Evolutionary conservation across 2,888 invertebrate genomes (phyloP).

Genomic region (Escarpia spicata): DNA sequence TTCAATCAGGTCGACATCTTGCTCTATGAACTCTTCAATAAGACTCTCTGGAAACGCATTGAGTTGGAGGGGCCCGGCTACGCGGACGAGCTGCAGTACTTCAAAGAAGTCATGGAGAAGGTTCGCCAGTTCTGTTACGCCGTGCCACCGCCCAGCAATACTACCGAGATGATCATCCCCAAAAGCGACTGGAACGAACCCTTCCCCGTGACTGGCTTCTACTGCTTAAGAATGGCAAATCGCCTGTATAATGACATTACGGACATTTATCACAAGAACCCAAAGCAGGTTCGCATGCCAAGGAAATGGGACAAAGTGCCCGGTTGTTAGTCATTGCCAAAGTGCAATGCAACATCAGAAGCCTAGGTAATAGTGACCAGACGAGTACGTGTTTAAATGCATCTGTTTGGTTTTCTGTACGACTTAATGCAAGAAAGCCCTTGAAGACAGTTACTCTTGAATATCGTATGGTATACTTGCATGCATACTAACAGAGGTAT

Average conservation of each 20-base stretch:
- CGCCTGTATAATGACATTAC: background rate
- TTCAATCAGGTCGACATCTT: slow-evolving; percentile 56
- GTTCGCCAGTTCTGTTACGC: background rate
- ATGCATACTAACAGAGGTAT: no score
- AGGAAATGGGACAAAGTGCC: background rate
- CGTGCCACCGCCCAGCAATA: background rate
- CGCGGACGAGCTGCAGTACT: slow-evolving; percentile 38
- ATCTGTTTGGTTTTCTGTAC: background rate
- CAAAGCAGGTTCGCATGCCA: background rate
- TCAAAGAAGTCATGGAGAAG: background rate
- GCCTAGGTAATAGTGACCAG: background rate
- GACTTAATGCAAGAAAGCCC: no score
- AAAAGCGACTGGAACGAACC: background rate
- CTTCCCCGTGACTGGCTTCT: background rate
- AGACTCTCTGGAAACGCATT: slow-evolving; percentile 55
- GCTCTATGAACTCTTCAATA: slow-evolving; percentile 59
- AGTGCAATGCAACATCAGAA: background rate
- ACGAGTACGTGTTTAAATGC: background rate
- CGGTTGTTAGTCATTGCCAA: background rate
- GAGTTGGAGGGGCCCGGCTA: slow-evolving; percentile 47
- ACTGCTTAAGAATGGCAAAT: background rate
- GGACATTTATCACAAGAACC: background rate
- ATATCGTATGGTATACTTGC: no score
- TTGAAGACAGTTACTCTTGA: no score
- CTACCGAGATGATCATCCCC: background rate